Evolutionary conservation across 2,113 vertebrate species (phyloP).

Genomic region (Onychorhynchus coronatus): DNA sequence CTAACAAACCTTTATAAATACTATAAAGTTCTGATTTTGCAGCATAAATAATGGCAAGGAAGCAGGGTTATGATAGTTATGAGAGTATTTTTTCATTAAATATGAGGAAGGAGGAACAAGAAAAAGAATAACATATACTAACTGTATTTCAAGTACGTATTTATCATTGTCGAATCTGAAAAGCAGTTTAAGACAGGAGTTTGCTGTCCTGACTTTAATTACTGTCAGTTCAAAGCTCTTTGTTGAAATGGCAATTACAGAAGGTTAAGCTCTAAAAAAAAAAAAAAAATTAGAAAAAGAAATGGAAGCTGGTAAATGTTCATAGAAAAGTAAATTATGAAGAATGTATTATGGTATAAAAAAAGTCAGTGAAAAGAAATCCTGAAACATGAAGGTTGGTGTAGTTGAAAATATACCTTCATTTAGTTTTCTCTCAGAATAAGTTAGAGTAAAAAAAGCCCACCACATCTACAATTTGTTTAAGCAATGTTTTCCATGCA

Average conservation of each 20-base stretch:
- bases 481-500: not conserved
- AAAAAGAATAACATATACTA: not conserved
- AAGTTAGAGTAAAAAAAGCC: accelerated
- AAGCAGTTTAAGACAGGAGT: not conserved
- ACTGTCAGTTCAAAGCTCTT: not conserved
- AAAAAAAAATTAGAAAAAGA: accelerated
- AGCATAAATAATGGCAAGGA: not conserved
- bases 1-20: not conserved
- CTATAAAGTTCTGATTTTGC: not conserved
- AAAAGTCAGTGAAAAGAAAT: not conserved
- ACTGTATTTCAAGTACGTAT: not conserved
- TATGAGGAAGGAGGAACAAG: accelerated
- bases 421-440: not conserved
- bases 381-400: not conserved
- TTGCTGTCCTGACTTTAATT: not conserved
- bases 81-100: not conserved
- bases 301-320: not conserved
- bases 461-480: accelerated
- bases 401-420: not conserved
- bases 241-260: not conserved
- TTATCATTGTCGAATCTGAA: not conserved
- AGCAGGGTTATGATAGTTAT: not conserved
- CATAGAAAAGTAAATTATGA: not conserved
- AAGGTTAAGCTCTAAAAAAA: not conserved
- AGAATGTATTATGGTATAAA: not conserved